phyloP scores from a whole-genome alignment of 1,140 invertebrate species.

The Drosophila truncata region DNA sequence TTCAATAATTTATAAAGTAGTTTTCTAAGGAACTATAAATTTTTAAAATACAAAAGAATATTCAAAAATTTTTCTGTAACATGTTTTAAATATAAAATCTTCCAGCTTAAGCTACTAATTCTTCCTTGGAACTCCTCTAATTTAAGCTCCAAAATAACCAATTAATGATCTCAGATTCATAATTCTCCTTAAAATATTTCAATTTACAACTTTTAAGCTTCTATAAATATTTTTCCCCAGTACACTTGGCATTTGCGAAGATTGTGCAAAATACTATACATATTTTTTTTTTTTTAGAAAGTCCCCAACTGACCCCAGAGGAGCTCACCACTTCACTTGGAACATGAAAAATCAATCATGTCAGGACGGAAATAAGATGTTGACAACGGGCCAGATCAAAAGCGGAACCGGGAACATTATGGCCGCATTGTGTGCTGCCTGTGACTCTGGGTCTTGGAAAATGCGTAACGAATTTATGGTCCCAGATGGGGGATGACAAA shows the following conservation, averaged over 20 bases:
- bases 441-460: conserved; percentile 21
- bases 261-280: conserved; percentile 37
- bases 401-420: conserved; percentile 54
- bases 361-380: conserved; percentile 75
- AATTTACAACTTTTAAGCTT: background rate
- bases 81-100: background rate
- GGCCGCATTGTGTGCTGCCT: conserved; percentile 54
- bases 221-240: background rate
- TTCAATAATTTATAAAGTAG: background rate
- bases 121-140: background rate
- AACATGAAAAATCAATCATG: conserved; percentile 80
- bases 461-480: conserved; percentile 76
- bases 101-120: background rate
- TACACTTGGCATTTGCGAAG: conserved; percentile 10
- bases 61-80: background rate
- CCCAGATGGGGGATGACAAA: conserved; percentile 69
- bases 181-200: background rate
- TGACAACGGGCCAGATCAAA: conserved; percentile 75
- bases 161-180: background rate
- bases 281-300: conserved; percentile 71
- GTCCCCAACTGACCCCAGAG: conserved; percentile 43
- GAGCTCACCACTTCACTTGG: conserved; percentile 13
- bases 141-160: background rate
- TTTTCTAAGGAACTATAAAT: background rate
- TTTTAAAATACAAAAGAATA: background rate